Percentiles rank a stretch among this genome's conserved stretches.
These are phyloP conservation scores for Ceratothoa steindachneri DNA, from an alignment of 2,888 invertebrate species.

Conservation along the genomic window DNA sequence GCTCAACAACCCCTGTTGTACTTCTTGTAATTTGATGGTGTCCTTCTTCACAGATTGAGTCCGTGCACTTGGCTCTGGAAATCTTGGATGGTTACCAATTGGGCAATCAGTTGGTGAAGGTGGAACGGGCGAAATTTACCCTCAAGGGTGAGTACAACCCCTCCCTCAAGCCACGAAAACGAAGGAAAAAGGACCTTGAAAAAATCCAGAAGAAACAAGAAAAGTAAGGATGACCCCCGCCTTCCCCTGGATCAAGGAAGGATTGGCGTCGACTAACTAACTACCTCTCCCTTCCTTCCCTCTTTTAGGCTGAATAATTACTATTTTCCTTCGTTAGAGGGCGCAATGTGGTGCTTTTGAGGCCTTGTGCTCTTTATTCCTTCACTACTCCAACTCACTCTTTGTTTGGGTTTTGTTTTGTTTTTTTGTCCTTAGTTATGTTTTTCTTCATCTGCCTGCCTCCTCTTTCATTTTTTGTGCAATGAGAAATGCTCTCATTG, in stretches of 20 bases:
- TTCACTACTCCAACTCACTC: no score
- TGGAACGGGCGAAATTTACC: conserved; percentile 89
- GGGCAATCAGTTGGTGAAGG: conserved; percentile 65
- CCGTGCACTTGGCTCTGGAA: conserved; percentile 84
- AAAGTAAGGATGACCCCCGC: conserved; percentile 60
- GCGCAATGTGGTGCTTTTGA: no score
- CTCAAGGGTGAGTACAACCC: conserved; percentile 93
- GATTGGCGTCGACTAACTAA: no score
- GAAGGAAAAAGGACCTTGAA: conserved; percentile 77
- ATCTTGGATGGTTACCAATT: conserved; percentile 78
- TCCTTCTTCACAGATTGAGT: conserved; percentile 66
- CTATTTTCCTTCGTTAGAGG: no score
- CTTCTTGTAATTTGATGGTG: no score
- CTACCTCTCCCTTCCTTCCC: neutral
- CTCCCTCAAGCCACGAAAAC: conserved; percentile 80
- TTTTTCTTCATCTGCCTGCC: no score
- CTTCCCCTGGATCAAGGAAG: neutral
- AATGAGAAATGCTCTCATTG: no score
- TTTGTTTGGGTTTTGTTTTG: no score
- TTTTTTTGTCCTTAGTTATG: no score
- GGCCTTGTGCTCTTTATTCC: no score
- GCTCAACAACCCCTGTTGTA: no score
- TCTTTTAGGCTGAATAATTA: neutral
- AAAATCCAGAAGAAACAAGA: conserved; percentile 87
- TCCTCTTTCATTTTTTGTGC: no score